Percentiles rank a stretch among this genome's conserved stretches.
phyloP scores from a whole-genome alignment of 2,888 invertebrate genomes.

The Galerucella calmariensis region DNA sequence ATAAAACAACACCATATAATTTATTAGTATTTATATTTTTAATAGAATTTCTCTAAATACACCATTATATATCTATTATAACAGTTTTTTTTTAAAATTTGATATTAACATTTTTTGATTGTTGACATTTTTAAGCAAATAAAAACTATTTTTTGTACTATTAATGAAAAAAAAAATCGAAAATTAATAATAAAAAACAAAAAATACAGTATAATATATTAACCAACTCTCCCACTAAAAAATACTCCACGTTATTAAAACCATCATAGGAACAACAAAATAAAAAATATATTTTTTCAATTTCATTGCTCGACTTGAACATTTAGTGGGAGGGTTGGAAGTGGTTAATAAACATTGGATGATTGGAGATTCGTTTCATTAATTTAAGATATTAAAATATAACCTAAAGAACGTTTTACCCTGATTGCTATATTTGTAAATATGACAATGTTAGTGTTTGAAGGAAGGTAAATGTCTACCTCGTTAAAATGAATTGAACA shows the following conservation, averaged over 20 bases:
- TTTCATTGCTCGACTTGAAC: not conserved
- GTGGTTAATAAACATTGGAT: not conserved
- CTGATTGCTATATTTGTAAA: slow-evolving; percentile 18
- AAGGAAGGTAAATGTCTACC: not conserved
- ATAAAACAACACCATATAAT: slow-evolving; percentile 10
- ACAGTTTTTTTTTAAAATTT: slow-evolving; percentile 35
- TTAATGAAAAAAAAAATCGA: slow-evolving; percentile 42
- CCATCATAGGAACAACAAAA: not conserved
- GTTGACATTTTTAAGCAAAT: slow-evolving; percentile 45
- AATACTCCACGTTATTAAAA: not conserved
- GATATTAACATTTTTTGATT: slow-evolving; percentile 45
- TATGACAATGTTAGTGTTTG: slow-evolving; percentile 8
- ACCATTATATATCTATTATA: slow-evolving; percentile 47
- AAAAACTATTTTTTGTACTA: slow-evolving; percentile 52
- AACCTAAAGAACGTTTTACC: slow-evolving; percentile 23
- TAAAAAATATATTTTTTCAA: not conserved
- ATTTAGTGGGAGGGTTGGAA: not conserved
- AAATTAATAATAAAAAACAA: not conserved
- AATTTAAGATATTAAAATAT: slow-evolving; percentile 22
- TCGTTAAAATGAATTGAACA: not conserved
- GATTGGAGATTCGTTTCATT: slow-evolving; percentile 22
- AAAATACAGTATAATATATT: not conserved
- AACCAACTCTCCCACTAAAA: not conserved
- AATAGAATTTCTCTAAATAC: slow-evolving; percentile 47
- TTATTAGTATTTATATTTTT: slow-evolving; percentile 44